phyloP scores from a whole-genome alignment of 2,113 vertebrate species.

The Sporophila hypoxantha region DNA sequence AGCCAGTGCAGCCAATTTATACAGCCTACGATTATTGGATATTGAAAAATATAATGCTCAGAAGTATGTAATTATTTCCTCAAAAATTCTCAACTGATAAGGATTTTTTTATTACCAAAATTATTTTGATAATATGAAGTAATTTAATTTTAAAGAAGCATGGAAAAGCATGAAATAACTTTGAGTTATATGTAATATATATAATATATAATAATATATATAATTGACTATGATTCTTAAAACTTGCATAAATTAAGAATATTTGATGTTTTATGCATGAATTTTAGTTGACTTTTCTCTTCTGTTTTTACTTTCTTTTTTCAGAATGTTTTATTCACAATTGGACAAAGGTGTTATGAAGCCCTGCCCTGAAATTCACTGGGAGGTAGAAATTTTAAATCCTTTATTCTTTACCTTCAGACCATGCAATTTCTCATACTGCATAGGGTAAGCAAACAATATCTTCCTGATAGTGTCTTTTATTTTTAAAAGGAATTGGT shows the following conservation, averaged over 20 bases:
- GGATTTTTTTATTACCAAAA: background rate
- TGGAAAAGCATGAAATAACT: background rate
- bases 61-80: background rate
- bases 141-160: background rate
- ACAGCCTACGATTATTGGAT: background rate
- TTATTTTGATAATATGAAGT: background rate
- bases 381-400: background rate
- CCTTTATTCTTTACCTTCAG: background rate
- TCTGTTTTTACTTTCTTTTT: background rate
- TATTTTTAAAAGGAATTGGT: background rate
- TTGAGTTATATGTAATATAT: background rate
- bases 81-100: background rate
- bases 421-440: background rate
- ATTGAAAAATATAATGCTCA: background rate
- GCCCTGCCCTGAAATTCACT: background rate
- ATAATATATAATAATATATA: too few species aligned
- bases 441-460: background rate
- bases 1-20: background rate
- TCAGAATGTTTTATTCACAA: background rate
- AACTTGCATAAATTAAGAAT: background rate
- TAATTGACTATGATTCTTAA: background rate
- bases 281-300: background rate
- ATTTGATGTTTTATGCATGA: background rate
- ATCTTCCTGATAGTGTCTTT: background rate
- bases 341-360: background rate